Evolutionary conservation across 2,113 vertebrate species (phyloP).

Genomic region (Hyperoodon ampullatus): DNA sequence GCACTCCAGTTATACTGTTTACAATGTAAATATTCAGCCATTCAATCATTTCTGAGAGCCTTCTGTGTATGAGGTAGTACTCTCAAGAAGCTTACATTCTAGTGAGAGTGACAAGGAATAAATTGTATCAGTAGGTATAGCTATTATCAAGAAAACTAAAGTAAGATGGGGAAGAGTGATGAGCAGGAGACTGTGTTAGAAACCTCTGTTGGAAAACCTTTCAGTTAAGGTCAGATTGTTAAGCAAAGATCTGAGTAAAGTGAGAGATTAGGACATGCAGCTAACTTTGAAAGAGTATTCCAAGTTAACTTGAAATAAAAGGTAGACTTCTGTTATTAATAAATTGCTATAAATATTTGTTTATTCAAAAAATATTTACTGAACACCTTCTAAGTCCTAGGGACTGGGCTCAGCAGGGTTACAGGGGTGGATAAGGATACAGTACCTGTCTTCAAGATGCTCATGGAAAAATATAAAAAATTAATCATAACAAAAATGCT

Average conservation of each 20-base stretch:
- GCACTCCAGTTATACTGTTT: not conserved
- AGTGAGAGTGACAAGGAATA: not conserved
- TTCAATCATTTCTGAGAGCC: not conserved
- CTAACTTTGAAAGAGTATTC: not conserved
- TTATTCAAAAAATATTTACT: slow-evolving; percentile 5
- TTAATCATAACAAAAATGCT: slow-evolving; percentile 35
- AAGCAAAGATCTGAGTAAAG: not conserved
- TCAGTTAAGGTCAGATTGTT: not conserved
- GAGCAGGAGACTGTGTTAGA: not conserved
- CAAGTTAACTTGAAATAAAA: not conserved
- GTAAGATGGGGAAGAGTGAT: not conserved
- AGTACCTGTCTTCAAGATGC: not conserved
- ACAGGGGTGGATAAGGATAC: not conserved
- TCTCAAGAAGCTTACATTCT: not conserved
- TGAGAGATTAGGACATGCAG: not conserved
- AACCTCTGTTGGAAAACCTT: not conserved
- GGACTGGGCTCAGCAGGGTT: not conserved
- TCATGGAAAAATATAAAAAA: not conserved
- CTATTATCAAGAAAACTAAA: not conserved
- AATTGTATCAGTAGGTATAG: not conserved
- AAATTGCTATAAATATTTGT: not conserved
- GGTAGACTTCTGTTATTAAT: not conserved
- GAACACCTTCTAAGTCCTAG: not conserved
- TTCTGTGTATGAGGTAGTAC: not conserved
- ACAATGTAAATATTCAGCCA: not conserved